A percentile compares a stretch with the other conserved stretches of the same genome.
Evolutionary conservation across 2,888 invertebrate genomes (phyloP).

Genomic region (Biston stratarius): DNA sequence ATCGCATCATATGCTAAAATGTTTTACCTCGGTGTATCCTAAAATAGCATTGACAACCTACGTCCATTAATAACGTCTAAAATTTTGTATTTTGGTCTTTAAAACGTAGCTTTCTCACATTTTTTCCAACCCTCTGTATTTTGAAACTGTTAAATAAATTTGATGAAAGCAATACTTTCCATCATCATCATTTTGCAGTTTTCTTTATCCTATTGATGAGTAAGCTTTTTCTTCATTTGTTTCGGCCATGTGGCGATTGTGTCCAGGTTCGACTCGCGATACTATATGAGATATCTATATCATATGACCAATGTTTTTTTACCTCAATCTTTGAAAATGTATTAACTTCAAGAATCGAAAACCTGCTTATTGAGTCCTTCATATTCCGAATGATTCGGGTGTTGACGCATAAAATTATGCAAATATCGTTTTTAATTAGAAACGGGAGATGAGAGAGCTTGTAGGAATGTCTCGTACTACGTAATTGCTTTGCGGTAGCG

Average conservation of each 20-base stretch:
- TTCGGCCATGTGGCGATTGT: too few species aligned
- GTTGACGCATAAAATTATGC: conserved; percentile 7
- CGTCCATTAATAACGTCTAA: conserved; percentile 2
- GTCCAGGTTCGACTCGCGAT: too few species aligned
- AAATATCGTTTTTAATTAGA: conserved; percentile 27
- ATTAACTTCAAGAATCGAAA: neutral
- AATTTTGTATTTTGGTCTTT: conserved; percentile 2
- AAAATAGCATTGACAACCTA: conserved; percentile 15
- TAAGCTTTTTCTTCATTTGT: too few species aligned
- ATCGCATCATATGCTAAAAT: neutral
- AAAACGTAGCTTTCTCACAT: neutral
- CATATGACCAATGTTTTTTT: too few species aligned
- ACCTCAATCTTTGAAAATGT: too few species aligned
- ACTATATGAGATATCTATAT: too few species aligned
- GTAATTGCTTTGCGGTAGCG: conserved; percentile 25
- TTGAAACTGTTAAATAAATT: neutral
- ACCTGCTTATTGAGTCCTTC: neutral
- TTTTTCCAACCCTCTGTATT: neutral
- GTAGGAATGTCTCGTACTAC: conserved; percentile 2
- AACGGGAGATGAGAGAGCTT: conserved; percentile 4
- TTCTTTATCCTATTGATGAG: too few species aligned
- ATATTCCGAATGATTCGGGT: neutral
- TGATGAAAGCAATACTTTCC: too few species aligned
- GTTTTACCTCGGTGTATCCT: conserved; percentile 2
- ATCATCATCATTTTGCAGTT: too few species aligned